A percentile compares a stretch with the other conserved stretches of the same genome.
Conservation (phyloP, 2,797 vertebrate genomes). For the Urocyon cinereoargenteus region DNA sequence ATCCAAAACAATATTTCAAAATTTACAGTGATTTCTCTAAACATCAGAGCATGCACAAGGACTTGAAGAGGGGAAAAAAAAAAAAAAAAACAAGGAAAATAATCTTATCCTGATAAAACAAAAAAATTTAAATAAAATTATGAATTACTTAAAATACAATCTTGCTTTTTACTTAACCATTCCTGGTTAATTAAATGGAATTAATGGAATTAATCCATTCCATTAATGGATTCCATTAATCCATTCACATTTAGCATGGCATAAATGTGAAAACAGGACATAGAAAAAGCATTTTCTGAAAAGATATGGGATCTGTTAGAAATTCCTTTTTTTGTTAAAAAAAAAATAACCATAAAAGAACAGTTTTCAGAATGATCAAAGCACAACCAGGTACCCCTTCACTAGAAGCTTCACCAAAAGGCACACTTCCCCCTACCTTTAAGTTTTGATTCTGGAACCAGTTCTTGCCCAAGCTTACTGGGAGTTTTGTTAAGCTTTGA, state of each 20-base stretch:
- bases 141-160: conserved; percentile 37
- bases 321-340: conserved; percentile 1
- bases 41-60: neutral
- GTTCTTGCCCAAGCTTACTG: conserved; percentile 17
- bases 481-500: conserved; percentile 44
- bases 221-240: no score
- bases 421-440: neutral
- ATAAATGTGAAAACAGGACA: neutral
- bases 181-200: neutral
- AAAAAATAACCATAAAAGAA: neutral
- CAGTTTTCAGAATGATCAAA: neutral
- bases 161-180: conserved; percentile 26
- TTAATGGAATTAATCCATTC: no score
- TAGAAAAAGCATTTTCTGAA: conserved; percentile 20
- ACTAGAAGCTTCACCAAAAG: neutral
- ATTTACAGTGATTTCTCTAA: conserved; percentile 10
- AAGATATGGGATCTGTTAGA: neutral
- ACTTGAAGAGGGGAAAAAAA: neutral
- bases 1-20: conserved; percentile 24
- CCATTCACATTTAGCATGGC: neutral
- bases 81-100: neutral
- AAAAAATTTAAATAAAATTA: conserved; percentile 13
- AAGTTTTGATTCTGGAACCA: neutral
- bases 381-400: neutral
- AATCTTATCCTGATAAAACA: conserved; percentile 2